phyloP scores from a whole-genome alignment of 2,797 vertebrate genomes.

The Furcifer pardalis region DNA sequence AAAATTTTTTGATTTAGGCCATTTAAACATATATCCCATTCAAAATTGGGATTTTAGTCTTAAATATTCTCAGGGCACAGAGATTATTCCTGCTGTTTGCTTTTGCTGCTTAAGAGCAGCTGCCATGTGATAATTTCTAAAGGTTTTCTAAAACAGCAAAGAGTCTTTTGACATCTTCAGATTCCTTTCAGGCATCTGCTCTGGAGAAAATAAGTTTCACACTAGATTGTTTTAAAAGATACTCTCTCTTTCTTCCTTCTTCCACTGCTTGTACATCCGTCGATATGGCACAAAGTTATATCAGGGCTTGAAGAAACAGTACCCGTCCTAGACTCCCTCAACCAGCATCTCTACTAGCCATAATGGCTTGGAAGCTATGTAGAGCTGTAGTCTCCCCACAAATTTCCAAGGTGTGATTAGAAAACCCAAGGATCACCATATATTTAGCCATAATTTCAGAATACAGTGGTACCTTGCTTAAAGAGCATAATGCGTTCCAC shows the following conservation, averaged over 20 bases:
- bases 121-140: slow-evolving; percentile 16
- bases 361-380: no score
- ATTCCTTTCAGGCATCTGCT: slow-evolving; percentile 6
- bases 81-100: not conserved
- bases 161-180: not conserved
- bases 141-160: not conserved
- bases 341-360: no score
- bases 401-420: no score
- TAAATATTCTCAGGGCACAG: not conserved
- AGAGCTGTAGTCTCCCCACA: no score
- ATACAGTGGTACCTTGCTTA: no score
- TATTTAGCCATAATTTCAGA: slow-evolving; percentile 1
- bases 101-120: not conserved
- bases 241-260: not conserved
- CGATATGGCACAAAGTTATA: not conserved
- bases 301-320: no score
- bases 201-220: not conserved
- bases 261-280: not conserved
- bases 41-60: not conserved
- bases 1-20: not conserved
- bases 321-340: no score
- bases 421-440: not conserved
- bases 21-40: not conserved
- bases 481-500: no score
- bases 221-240: not conserved